These are phyloP conservation scores for Drosophila repleta DNA, from an alignment of 1,140 invertebrate species.

Conservation along the genomic window DNA sequence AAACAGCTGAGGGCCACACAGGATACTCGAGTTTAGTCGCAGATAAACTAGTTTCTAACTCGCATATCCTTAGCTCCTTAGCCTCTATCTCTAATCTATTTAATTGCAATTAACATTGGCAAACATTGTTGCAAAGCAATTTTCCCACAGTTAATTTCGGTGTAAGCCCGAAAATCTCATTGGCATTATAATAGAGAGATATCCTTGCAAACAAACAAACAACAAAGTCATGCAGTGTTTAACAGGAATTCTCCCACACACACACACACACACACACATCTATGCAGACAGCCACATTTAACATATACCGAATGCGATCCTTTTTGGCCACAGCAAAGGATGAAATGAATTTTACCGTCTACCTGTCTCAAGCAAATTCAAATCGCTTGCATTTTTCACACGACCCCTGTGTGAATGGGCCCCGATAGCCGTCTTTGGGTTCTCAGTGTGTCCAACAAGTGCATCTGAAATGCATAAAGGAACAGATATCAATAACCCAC, in stretches of 20 bases:
- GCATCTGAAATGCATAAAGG: constrained; percentile 39
- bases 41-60: constrained; percentile 9
- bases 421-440: constrained; percentile 37
- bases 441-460: constrained; percentile 71
- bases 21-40: constrained; percentile 19
- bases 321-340: constrained; percentile 64
- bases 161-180: constrained; percentile 25
- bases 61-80: neutral
- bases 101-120: constrained; percentile 70
- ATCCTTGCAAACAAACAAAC: constrained; percentile 59
- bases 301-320: constrained; percentile 66
- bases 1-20: neutral
- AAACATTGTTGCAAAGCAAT: constrained; percentile 40
- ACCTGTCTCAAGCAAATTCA: constrained; percentile 70
- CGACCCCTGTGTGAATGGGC: constrained; percentile 52
- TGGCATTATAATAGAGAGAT: constrained; percentile 64
- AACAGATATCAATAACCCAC: constrained; percentile 37
- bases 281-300: constrained; percentile 26
- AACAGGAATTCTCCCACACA: constrained; percentile 71
- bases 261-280: constrained; percentile 45
- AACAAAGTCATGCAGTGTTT: constrained; percentile 77
- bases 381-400: constrained; percentile 77
- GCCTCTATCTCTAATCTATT: constrained; percentile 27
- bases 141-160: constrained; percentile 67
- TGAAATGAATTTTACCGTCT: constrained; percentile 54